Base-by-base conservation (phyloP, 2,888 invertebrate species). In the Cantharis rustica region DNA sequence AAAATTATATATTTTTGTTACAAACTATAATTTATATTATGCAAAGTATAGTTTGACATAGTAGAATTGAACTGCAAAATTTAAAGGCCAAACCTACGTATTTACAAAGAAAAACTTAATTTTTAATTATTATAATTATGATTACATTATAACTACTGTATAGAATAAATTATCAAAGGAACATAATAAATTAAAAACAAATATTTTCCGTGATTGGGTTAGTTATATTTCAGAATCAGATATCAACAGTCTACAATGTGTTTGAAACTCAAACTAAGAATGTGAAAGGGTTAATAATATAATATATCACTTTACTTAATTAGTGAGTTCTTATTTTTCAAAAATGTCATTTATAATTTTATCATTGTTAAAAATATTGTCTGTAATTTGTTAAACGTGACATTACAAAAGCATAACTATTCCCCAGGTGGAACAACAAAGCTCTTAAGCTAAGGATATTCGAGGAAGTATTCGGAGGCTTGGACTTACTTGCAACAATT, bases 381-480 rank as follows among this genome's bases (percentile, higher is more conserved):
- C 13, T 47, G 47, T n/a, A 47, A 47, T 47, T 47, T 47, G n/a
- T 47, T 47, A 47, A 47, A n/a, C 5, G 7, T 47, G 47, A 47
- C 47, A 47, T 47, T 7, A 47, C 47, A 47, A 47, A 47, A 47
- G 47, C n/a, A n/a, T 47, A 47, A 47, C 47, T 47, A 47, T 47
- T 47, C n/a, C 47, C 17, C 13, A 66, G 23, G 23, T 23, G 64
- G n/a, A 66, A 23, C 64, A 70, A 64, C 69, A 69, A 61, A 47
- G 31, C 69, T 69, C 74, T 74, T 64, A 64, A 74, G 74, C 31
- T 20, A 23, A 66, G 64, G 13, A 47, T 47, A 47, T n/a, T 23
- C 13, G 20, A n/a, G 17, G 11, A 20, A 66, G 64, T n/a, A 66
- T n/a, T 66, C 13, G 64, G 16, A 66, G 5, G 64, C n/a, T 47